A percentile compares a stretch with the other conserved stretches of the same genome.
phyloP scores from a whole-genome alignment of 1,140 invertebrate species.

The Drosophila neocordata region DNA sequence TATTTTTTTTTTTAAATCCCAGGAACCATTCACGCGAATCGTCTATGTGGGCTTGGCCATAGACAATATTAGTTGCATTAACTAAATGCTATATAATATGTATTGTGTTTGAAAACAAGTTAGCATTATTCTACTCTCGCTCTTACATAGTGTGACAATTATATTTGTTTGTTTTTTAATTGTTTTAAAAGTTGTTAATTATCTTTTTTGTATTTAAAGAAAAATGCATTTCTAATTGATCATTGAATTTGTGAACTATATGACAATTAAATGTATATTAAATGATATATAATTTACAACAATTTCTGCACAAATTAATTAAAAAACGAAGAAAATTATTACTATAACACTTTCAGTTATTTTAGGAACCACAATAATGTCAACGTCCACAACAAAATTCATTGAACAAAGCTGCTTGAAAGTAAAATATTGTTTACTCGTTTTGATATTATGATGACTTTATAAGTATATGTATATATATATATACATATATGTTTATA shows the following conservation, averaged over 20 bases:
- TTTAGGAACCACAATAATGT: background rate
- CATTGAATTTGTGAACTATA: background rate
- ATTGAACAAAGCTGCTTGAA: background rate
- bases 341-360: background rate
- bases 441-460: too few species aligned
- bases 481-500: background rate
- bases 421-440: background rate
- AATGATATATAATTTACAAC: too few species aligned
- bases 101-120: background rate
- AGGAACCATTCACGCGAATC: background rate
- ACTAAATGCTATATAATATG: background rate
- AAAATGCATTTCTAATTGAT: background rate
- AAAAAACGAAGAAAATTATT: too few species aligned
- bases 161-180: constrained; percentile 2
- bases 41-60: constrained; percentile 1
- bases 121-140: background rate
- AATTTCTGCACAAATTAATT: too few species aligned
- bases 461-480: too few species aligned
- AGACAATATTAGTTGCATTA: constrained; percentile 5
- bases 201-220: background rate
- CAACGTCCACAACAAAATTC: background rate
- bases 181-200: background rate
- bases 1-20: constrained; percentile 39
- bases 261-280: background rate
- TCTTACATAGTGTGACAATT: constrained; percentile 6